Base-by-base conservation (phyloP, 2,888 invertebrate genomes). In the Ariolimax columbianus region DNA sequence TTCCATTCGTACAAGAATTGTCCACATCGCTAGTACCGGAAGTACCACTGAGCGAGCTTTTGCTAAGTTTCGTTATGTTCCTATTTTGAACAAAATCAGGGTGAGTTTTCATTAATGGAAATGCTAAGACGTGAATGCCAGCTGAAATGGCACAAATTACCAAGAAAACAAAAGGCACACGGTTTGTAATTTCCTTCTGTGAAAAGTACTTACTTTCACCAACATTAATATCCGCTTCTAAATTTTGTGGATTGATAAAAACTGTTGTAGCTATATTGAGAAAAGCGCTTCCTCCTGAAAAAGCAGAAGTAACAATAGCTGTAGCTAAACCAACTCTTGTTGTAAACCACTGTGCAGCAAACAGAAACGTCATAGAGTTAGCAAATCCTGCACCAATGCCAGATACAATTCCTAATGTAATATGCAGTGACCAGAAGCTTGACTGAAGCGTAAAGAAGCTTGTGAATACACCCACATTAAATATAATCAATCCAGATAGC, bases 191-290 rank as follows among this genome's bases (percentile, higher is more conserved):
- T 0, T 68, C 43, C 4, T 33, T 23, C 17, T 81, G 70, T 1
- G 68, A 70, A 30, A 81, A 81, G 30, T 81, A 81, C 19, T 14
- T 43, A 38, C 80, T 70, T 30, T 33, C 30, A 59, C 80, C 80
- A 30, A 70, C n/a, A 26, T 1, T 33, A 19, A 81, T 51, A 63
- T 70, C 70, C 14, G 80, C 70, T 51, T 43, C 11, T 14, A 59
- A 0, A 38, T 81, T 81, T 1, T 68, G 6, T 26, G 70, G 70
- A 40, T 81, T 81, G 47, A 81, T 70, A 43, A 33, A 81, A 11
- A 70, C 23, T 4, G 80, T 81, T 30, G 30, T 51, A 26, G 30
- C 47, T 30, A 51, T 26, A 36, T 81, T 81, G 23, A 81, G 33
- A 17, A 81, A 23, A 2, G 70, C 4, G 11, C 43, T 43, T n/a